These are phyloP conservation scores for Ooceraea biroi DNA, from an alignment of 1,140 invertebrate genomes.

Conservation along the genomic window DNA sequence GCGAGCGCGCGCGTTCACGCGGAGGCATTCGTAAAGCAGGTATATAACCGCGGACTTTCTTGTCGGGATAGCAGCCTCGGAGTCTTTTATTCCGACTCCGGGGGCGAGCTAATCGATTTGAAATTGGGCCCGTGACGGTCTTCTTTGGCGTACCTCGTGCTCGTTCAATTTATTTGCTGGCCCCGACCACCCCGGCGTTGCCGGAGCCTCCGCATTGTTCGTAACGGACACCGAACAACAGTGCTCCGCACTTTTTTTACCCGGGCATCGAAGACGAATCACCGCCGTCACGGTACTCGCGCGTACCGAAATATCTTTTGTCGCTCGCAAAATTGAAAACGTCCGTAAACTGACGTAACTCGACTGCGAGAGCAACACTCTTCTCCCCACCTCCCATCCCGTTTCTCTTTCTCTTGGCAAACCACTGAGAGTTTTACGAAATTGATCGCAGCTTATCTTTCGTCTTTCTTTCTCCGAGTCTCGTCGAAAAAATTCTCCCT, in stretches of 20 bases:
- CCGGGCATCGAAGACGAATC: constrained; percentile 62
- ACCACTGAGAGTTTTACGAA: constrained; percentile 40
- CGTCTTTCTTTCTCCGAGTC: neutral
- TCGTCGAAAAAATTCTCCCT: neutral
- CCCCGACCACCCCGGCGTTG: constrained; percentile 69
- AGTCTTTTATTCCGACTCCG: constrained; percentile 60
- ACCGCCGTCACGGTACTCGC: constrained; percentile 63
- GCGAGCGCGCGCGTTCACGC: constrained; percentile 20
- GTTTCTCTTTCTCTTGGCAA: constrained; percentile 40
- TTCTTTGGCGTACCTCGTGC: constrained; percentile 71
- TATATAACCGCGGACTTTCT: constrained; percentile 47
- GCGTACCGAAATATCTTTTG: constrained; percentile 63
- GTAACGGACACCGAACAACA: constrained; percentile 65
- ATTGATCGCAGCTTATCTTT: constrained; percentile 51
- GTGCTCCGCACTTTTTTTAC: constrained; percentile 59
- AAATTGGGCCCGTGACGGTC: constrained; percentile 74
- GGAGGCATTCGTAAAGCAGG: constrained; percentile 60
- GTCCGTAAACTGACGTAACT: constrained; percentile 59
- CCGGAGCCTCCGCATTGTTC: constrained; percentile 66
- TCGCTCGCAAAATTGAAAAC: constrained; percentile 61
- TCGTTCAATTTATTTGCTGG: constrained; percentile 69
- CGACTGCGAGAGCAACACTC: constrained; percentile 21
- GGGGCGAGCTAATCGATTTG: constrained; percentile 73
- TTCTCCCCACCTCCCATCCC: neutral
- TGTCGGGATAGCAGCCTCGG: constrained; percentile 57